These are phyloP conservation scores for Conus canariensis DNA, from an alignment of 2,888 invertebrate genomes.

Conservation along the genomic window DNA sequence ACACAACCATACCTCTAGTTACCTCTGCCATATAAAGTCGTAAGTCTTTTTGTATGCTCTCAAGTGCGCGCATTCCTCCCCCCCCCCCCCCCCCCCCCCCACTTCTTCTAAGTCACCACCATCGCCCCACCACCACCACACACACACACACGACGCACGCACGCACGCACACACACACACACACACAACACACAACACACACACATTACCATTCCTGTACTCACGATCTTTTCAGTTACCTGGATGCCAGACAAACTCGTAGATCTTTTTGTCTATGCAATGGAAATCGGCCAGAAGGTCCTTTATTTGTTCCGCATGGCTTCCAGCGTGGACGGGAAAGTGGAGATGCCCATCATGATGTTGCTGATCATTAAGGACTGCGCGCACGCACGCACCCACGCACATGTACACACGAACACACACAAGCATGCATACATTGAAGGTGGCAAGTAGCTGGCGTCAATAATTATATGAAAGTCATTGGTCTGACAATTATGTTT, in stretches of 20 bases:
- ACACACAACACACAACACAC: background rate
- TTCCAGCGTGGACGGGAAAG: background rate
- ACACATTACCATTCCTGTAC: background rate
- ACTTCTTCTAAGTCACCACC: too few relatives aligned
- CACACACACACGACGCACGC: background rate
- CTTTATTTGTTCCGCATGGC: slow-evolving; percentile 11
- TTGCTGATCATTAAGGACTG: background rate
- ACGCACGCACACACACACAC: background rate
- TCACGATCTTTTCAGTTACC: background rate
- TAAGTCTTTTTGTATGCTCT: too few relatives aligned
- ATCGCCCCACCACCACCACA: background rate
- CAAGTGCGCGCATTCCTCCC: too few relatives aligned
- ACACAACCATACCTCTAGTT: too few relatives aligned
- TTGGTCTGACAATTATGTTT: too few relatives aligned
- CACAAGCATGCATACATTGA: background rate
- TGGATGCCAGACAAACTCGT: slow-evolving; percentile 1
- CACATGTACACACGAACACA: background rate
- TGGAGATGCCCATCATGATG: background rate
- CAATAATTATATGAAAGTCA: too few relatives aligned
- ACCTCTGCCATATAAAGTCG: too few relatives aligned
- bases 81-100: too few relatives aligned
- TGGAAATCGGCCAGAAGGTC: slow-evolving; percentile 21
- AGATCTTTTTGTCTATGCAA: slow-evolving; percentile 14
- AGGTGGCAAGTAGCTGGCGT: background rate
- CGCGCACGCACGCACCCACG: background rate